Evolutionary conservation across 1,140 invertebrate species (phyloP).

Genomic region (Drosophila simulans): DNA sequence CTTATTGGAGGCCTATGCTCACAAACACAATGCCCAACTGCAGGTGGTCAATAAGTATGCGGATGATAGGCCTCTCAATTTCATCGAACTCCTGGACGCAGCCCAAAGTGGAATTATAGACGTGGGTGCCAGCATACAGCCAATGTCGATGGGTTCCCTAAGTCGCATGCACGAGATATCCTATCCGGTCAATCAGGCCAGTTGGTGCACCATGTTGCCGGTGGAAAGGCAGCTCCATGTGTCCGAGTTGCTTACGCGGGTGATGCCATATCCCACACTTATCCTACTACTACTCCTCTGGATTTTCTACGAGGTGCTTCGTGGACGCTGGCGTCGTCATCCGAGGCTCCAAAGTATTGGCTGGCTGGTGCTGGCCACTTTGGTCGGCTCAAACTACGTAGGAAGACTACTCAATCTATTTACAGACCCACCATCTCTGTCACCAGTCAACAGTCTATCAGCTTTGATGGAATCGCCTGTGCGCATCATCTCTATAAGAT

Average conservation of each 20-base stretch:
- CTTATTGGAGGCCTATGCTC: conserved; percentile 33
- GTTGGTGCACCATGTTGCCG: conserved; percentile 70
- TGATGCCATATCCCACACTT: conserved; percentile 9
- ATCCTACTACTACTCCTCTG: conserved; percentile 20
- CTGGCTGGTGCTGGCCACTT: conserved; percentile 38
- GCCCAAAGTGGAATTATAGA: conserved; percentile 34
- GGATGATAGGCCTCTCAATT: conserved; percentile 15
- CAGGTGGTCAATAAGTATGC: conserved; percentile 21
- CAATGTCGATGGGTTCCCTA: conserved; percentile 25
- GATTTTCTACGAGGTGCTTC: conserved; percentile 13
- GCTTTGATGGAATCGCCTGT: conserved; percentile 30
- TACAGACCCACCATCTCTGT: conserved; percentile 26
- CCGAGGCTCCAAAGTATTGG: conserved; percentile 26
- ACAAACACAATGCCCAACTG: conserved; percentile 45
- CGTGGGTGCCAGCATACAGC: conserved; percentile 57
- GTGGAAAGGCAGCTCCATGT: conserved; percentile 24
- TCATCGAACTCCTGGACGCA: conserved; percentile 47
- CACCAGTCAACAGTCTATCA: conserved; percentile 30
- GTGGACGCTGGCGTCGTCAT: conserved; percentile 16
- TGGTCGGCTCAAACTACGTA: conserved; percentile 45
- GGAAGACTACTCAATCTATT: conserved; percentile 36
- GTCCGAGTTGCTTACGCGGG: conserved; percentile 14
- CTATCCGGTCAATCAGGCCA: conserved; percentile 42
- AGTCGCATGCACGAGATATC: conserved; percentile 32
- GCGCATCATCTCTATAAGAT: conserved; percentile 35